Evolutionary conservation across 1,140 invertebrate genomes (phyloP).

Genomic region (Lineus longissimus): DNA sequence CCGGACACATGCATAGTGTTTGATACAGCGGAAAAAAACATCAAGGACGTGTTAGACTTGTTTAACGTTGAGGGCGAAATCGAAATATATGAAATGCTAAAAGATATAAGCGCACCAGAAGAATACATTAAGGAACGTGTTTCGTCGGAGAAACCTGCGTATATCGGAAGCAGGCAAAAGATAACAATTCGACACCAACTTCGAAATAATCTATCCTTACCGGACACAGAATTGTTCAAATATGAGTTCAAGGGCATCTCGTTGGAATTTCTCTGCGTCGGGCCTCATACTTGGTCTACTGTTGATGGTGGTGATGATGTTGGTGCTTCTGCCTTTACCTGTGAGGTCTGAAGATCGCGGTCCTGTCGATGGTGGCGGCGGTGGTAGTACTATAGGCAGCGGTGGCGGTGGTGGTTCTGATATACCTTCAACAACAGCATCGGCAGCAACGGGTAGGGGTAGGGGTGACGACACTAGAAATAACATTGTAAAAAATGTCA

Average conservation of each 20-base stretch:
- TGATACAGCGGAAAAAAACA: constrained; percentile 2
- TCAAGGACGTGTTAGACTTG: constrained; percentile 7
- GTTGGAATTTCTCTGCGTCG: constrained; percentile 8
- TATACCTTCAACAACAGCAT: not conserved
- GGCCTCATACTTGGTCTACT: not conserved
- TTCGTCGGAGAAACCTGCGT: not conserved
- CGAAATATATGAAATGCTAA: constrained; percentile 5
- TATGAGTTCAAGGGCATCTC: constrained; percentile 8
- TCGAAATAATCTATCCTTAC: not conserved
- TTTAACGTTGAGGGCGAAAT: constrained; percentile 3
- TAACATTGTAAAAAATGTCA: not conserved
- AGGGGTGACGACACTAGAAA: not conserved
- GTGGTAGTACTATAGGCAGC: not conserved
- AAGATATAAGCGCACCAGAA: constrained; percentile 5
- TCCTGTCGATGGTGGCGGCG: not conserved
- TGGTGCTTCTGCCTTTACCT: not conserved
- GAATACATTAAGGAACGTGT: constrained; percentile 4
- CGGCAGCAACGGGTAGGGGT: too few relatives aligned
- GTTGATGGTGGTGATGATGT: not conserved
- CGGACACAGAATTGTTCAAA: not conserved
- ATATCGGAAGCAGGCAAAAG: constrained; percentile 1
- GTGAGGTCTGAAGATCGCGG: not conserved
- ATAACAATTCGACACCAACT: constrained; percentile 3
- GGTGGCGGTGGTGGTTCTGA: not conserved
- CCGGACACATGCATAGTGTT: not conserved